Evolutionary conservation across 2,797 vertebrate species (phyloP).

Genomic region (Tarsius wallacei): DNA sequence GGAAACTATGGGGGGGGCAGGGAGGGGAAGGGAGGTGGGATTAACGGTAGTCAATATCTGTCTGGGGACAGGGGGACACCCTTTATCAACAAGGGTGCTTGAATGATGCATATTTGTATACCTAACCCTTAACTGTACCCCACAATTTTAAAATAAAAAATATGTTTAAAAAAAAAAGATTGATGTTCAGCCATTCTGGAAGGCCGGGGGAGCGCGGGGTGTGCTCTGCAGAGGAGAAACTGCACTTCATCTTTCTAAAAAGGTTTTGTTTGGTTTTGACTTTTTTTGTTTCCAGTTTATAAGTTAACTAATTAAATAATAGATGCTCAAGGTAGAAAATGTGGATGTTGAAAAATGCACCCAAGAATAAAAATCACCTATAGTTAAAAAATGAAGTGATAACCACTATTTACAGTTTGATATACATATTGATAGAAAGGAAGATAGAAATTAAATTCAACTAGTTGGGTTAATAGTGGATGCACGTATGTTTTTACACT

Average conservation of each 20-base stretch:
- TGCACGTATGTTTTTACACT: background rate
- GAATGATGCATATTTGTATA: too few species aligned
- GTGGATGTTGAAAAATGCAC: background rate
- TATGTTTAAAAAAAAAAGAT: background rate
- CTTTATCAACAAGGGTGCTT: too few species aligned
- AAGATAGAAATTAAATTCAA: background rate
- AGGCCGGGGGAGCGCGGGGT: background rate
- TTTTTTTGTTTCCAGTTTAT: background rate
- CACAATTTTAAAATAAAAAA: too few species aligned
- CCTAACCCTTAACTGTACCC: too few species aligned
- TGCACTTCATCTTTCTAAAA: background rate
- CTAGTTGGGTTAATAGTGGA: background rate
- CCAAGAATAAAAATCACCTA: background rate
- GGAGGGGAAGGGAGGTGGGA: too few species aligned
- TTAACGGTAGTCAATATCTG: too few species aligned
- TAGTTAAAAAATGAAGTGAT: slow-evolving; percentile 10
- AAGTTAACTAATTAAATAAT: slow-evolving; percentile 53
- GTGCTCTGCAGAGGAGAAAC: background rate
- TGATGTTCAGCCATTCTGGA: background rate
- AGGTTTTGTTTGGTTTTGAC: background rate
- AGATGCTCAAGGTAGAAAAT: slow-evolving; percentile 48
- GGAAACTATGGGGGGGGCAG: too few species aligned
- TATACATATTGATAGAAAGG: background rate
- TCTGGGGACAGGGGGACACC: too few species aligned
- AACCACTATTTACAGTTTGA: background rate